phyloP scores from a whole-genome alignment of 2,888 invertebrate species.

The Lasius fuliginosus region DNA sequence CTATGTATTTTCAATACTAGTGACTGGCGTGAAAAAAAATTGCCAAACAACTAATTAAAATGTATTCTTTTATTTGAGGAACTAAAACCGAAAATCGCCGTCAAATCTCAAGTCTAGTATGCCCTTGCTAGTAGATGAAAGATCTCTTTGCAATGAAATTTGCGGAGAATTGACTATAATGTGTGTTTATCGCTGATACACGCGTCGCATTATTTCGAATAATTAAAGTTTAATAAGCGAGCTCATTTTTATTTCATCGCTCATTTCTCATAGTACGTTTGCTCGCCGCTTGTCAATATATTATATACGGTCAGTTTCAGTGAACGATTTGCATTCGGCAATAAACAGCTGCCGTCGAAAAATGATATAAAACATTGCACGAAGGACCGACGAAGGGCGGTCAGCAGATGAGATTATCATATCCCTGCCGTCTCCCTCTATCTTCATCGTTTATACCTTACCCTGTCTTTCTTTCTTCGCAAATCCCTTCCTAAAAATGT shows the following conservation, averaged over 20 bases:
- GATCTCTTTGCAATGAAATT: neutral
- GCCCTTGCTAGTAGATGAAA: neutral
- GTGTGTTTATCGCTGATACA: neutral
- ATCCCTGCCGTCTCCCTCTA: conserved; percentile 28
- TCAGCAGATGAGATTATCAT: conserved; percentile 70
- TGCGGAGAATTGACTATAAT: neutral
- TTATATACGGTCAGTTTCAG: conserved; percentile 71
- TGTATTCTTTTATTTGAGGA: too few relatives aligned
- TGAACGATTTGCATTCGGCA: conserved; percentile 79
- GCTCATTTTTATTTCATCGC: neutral
- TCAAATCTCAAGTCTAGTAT: too few relatives aligned
- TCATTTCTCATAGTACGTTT: neutral
- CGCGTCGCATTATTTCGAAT: neutral
- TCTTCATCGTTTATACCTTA: conserved; percentile 16
- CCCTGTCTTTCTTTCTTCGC: neutral
- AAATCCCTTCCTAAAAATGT: conserved; percentile 51
- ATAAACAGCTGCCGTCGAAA: conserved; percentile 79
- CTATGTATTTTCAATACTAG: too few relatives aligned
- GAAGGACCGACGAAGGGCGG: conserved; percentile 23
- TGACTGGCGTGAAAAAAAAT: too few relatives aligned
- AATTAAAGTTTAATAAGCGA: neutral
- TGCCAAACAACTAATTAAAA: too few relatives aligned
- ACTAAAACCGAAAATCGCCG: too few relatives aligned
- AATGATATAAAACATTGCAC: conserved; percentile 79
- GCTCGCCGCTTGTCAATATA: neutral